Percentiles rank a stretch among this genome's conserved stretches.
Evolutionary conservation across 2,888 invertebrate genomes (phyloP).

Genomic region (Platycheirus albimanus): DNA sequence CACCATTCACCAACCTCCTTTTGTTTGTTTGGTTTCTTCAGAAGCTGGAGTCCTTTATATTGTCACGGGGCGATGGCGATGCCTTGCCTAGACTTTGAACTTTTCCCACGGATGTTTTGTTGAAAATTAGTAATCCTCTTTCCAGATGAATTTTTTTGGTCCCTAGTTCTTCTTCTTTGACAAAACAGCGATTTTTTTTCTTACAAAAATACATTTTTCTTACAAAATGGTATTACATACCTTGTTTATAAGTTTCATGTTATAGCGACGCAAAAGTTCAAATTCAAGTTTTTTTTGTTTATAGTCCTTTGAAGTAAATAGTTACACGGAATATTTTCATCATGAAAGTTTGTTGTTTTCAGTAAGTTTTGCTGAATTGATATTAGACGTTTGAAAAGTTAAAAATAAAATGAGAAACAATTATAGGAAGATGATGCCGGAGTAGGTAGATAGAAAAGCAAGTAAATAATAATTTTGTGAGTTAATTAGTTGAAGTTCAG

Average conservation of each 20-base stretch:
- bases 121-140: conserved; percentile 35
- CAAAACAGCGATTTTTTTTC: conserved; percentile 23
- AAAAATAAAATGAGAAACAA: conserved; percentile 10
- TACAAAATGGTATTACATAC: conserved; percentile 16
- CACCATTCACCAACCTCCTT: conserved; percentile 1
- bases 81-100: conserved; percentile 43
- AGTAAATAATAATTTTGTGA: background rate
- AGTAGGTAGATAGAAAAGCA: background rate
- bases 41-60: conserved; percentile 28
- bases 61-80: conserved; percentile 12
- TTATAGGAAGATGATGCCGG: conserved; percentile 6
- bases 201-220: too few species aligned
- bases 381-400: conserved; percentile 36
- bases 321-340: conserved; percentile 8
- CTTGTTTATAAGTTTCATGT: conserved; percentile 15
- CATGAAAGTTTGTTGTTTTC: conserved; percentile 30
- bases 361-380: conserved; percentile 25
- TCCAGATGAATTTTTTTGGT: conserved; percentile 25
- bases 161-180: conserved; percentile 20
- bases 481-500: too few species aligned
- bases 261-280: conserved; percentile 27
- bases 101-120: conserved; percentile 48
- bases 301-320: conserved; percentile 5
- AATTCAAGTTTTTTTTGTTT: conserved; percentile 28
- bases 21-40: conserved; percentile 5